Evolutionary conservation across 2,113 vertebrate genomes (phyloP).

Genomic region (Phycodurus eques): DNA sequence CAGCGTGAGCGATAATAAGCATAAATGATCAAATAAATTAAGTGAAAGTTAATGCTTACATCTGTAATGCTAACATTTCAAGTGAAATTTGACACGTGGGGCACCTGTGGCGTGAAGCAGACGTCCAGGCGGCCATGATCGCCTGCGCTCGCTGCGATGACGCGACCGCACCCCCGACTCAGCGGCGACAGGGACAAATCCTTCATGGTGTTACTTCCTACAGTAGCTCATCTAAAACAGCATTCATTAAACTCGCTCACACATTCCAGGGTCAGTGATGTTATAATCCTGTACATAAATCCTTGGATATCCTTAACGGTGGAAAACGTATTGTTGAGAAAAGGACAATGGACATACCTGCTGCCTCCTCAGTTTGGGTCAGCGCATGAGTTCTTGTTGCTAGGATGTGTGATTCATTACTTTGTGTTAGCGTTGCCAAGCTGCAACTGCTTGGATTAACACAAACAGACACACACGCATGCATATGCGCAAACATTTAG

Average conservation of each 20-base stretch:
- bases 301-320: not conserved
- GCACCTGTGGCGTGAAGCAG: conserved; percentile 76
- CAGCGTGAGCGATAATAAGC: not conserved
- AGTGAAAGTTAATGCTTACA: not conserved
- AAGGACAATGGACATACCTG: conserved; percentile 32
- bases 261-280: not conserved
- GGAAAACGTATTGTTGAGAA: not conserved
- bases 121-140: conserved; percentile 74
- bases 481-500: conserved; percentile 1
- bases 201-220: conserved; percentile 50
- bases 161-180: conserved; percentile 71
- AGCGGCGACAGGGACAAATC: conserved; percentile 74
- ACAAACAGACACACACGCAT: conserved; percentile 3
- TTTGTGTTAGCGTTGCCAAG: conserved; percentile 66
- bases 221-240: not conserved
- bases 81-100: not conserved
- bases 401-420: conserved; percentile 41
- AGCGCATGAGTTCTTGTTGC: conserved; percentile 50
- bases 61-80: not conserved
- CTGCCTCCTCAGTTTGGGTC: conserved; percentile 2
- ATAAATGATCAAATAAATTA: not conserved
- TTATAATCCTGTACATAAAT: not conserved
- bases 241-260: not conserved
- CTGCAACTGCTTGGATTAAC: conserved; percentile 22
- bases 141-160: conserved; percentile 38